These are phyloP conservation scores for Otocyon megalotis DNA, from an alignment of 2,113 vertebrate species.

Conservation along the genomic window DNA sequence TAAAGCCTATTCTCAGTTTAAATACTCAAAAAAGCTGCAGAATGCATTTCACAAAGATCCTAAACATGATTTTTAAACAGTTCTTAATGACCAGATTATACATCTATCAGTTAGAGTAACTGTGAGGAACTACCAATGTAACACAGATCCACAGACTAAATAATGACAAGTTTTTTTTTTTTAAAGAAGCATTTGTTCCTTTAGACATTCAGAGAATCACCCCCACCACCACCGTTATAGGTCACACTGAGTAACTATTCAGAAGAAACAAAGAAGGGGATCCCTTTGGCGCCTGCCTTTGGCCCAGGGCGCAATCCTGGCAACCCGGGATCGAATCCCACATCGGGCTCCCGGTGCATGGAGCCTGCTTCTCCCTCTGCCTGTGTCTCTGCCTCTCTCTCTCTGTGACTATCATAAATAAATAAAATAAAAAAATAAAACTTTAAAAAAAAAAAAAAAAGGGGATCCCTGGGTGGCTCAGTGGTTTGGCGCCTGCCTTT, in stretches of 20 bases:
- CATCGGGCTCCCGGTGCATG: too few relatives aligned
- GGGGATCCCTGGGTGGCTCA: too few relatives aligned
- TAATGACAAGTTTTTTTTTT: neutral
- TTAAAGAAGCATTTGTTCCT: slow-evolving; percentile 21
- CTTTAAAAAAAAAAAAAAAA: too few relatives aligned
- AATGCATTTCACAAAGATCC: slow-evolving; percentile 36
- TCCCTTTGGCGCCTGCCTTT: too few relatives aligned
- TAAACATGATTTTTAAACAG: slow-evolving; percentile 38
- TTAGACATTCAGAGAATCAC: slow-evolving; percentile 49
- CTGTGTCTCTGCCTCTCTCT: too few relatives aligned
- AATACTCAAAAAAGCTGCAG: slow-evolving; percentile 36
- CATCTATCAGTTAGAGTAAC: slow-evolving; percentile 2
- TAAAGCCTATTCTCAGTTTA: slow-evolving; percentile 43
- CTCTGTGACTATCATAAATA: too few relatives aligned
- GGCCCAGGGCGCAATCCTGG: too few relatives aligned
- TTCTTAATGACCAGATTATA: slow-evolving; percentile 50
- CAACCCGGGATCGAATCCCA: too few relatives aligned
- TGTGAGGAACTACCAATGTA: neutral
- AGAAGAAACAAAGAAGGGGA: slow-evolving; percentile 29
- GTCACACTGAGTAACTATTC: neutral
- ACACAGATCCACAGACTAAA: slow-evolving; percentile 29
- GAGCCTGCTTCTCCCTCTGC: too few relatives aligned
- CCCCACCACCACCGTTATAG: neutral
- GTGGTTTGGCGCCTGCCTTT: too few relatives aligned
- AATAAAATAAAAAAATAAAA: too few relatives aligned